Base-by-base conservation (phyloP, 1,140 invertebrate genomes). In the Drosophila novamexicana region DNA sequence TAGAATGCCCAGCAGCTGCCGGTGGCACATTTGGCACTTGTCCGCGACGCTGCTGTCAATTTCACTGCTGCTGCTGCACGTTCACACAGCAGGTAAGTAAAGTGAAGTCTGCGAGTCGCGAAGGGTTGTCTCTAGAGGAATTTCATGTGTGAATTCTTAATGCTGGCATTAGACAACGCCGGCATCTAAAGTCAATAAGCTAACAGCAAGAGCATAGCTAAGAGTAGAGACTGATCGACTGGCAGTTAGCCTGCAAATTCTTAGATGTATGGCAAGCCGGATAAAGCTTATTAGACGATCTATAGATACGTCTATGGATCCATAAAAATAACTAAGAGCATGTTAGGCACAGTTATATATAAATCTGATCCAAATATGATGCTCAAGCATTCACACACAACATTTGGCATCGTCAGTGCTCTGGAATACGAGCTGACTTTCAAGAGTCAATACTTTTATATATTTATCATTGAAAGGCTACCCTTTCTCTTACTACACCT, bases 61-160 rank as follows among this genome's bases (percentile, higher is more conserved):
- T 49, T 68, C 66, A 32, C 29, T 69, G 54, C 62, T 78, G 56
- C 66, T 89, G 73, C 69, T 86, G 56, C 67, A 79, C 50, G 80
- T 78, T 37, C 77, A 81, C 34, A 75, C 63, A 37, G 52, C 84
- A 52, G 84, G 84, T 89, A 79, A 89, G 84, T 80, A 1, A 68
- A 58, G 47, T 22, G 40, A 37, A 29, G 18, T 49, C 47, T 29
- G 22, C 22, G 12, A 12, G 53, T 9, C 16, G 12, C 22, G 8
- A 53, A 53, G 56, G 32, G 49, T 32, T 32, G 56, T 45, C 54
- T 18, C 10, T 47, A 58, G 49, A 70, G 80, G 81, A 85, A 85
- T 85, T 85, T 86, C 82, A 81, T 78, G 79, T 62, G 47, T 45
- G 64, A 73, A 72, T 62, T 64, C 64, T 75, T 80, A 77, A 84